These are phyloP conservation scores for Leucophora obtusa DNA, from an alignment of 2,888 invertebrate species.

Conservation along the genomic window DNA sequence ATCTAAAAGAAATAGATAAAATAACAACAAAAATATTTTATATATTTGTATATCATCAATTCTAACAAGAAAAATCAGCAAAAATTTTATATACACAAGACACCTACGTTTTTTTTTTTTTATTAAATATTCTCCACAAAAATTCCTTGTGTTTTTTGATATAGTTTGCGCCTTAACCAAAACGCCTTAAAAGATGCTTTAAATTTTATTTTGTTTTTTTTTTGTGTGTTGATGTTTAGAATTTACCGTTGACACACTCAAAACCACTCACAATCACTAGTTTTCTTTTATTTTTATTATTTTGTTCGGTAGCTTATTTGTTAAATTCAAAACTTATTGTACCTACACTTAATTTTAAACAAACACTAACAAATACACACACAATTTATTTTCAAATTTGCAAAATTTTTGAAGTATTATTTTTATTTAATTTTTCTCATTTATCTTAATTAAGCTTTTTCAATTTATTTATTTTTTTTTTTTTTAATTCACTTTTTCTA, in stretches of 20 bases:
- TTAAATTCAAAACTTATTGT: background rate
- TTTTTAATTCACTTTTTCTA: conserved; percentile 15
- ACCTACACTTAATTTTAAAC: background rate
- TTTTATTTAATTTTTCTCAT: background rate
- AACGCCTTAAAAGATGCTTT: conserved; percentile 48
- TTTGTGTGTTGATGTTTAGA: background rate
- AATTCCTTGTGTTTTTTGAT: background rate
- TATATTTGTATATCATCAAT: background rate
- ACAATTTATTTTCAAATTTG: background rate
- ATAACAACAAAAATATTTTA: background rate
- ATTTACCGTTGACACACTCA: conserved; percentile 8
- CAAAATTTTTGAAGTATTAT: background rate
- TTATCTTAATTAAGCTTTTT: background rate
- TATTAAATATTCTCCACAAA: background rate
- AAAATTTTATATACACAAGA: background rate
- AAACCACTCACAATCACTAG: conserved; percentile 1
- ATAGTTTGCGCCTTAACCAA: conserved; percentile 44
- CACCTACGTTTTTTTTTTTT: conserved; percentile 9
- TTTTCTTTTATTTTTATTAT: background rate
- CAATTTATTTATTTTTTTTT: background rate
- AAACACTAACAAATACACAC: background rate
- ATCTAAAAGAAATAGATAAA: conserved; percentile 51
- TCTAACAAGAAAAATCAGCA: background rate
- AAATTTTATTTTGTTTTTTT: conserved; percentile 1
- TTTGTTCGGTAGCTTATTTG: background rate